A percentile compares a stretch with the other conserved stretches of the same genome.
Evolutionary conservation across 2,113 vertebrate genomes (phyloP).

Genomic region (Talpa occidentalis): DNA sequence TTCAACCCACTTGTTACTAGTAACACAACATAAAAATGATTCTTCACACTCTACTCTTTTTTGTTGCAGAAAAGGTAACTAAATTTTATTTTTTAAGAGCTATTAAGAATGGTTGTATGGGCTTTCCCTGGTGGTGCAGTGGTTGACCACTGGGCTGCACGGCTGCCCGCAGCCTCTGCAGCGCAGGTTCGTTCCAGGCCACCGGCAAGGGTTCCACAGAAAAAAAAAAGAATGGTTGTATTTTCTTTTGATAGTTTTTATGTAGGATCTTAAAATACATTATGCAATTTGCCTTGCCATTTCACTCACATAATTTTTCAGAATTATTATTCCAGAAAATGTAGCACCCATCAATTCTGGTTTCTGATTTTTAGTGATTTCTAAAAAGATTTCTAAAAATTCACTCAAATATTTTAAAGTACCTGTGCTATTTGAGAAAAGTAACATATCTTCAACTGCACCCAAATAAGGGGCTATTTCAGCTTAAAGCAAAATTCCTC

Average conservation of each 20-base stretch:
- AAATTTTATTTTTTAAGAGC: conserved; percentile 30
- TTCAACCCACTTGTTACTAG: conserved; percentile 32
- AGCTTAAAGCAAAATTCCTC: conserved; percentile 38
- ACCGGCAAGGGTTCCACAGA: too few species aligned
- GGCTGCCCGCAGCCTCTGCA: too few species aligned
- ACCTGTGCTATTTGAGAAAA: conserved; percentile 19
- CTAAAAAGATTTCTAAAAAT: not conserved
- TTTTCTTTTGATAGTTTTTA: conserved; percentile 47
- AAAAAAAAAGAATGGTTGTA: conserved; percentile 9
- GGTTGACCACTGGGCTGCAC: too few species aligned
- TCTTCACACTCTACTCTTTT: not conserved
- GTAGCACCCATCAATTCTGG: not conserved
- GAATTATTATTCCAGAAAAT: conserved; percentile 53
- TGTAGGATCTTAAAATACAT: not conserved
- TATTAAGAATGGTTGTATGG: not conserved
- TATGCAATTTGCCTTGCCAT: conserved; percentile 14
- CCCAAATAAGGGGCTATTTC: not conserved
- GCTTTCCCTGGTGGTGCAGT: too few species aligned
- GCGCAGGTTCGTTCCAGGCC: too few species aligned
- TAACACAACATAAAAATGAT: conserved; percentile 14
- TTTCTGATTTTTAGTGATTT: not conserved
- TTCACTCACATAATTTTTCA: conserved; percentile 52
- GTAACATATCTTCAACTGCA: not conserved
- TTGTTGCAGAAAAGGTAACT: conserved; percentile 30
- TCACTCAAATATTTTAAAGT: conserved; percentile 45